These are phyloP conservation scores for Liolophura sinensis DNA, from an alignment of 1,140 invertebrate species.

Conservation along the genomic window DNA sequence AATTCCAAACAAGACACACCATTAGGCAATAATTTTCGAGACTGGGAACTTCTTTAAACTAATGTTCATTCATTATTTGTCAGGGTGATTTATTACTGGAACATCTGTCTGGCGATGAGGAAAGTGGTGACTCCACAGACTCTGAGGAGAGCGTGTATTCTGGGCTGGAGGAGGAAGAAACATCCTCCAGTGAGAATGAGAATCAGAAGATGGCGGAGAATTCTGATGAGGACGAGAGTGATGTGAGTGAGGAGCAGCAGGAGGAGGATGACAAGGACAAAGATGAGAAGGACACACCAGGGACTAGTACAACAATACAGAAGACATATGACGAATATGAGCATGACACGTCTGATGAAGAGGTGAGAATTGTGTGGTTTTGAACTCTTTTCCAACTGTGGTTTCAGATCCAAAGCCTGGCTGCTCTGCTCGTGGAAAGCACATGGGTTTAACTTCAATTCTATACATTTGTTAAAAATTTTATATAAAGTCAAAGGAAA, in stretches of 20 bases:
- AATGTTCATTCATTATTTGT: slow-evolving; percentile 1
- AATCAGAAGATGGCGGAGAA: background rate
- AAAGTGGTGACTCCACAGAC: slow-evolving; percentile 30
- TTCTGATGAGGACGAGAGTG: background rate
- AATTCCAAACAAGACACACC: no score
- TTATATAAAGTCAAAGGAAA: no score
- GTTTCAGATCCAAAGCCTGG: background rate
- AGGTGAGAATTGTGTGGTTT: slow-evolving; percentile 56
- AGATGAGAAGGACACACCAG: background rate
- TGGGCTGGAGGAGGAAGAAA: slow-evolving; percentile 44
- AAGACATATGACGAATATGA: slow-evolving; percentile 65
- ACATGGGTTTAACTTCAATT: background rate
- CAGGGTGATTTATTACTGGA: slow-evolving; percentile 31
- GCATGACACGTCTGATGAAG: slow-evolving; percentile 82
- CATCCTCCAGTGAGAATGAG: slow-evolving; percentile 14
- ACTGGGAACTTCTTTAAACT: background rate
- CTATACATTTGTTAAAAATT: background rate
- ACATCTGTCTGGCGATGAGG: slow-evolving; percentile 22
- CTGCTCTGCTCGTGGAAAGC: no score
- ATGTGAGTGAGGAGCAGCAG: background rate
- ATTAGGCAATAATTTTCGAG: no score
- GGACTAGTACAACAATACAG: background rate
- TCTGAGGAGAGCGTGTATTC: slow-evolving; percentile 56
- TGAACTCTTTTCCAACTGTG: background rate
- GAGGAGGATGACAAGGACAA: background rate